phyloP scores from a whole-genome alignment of 2,113 vertebrate genomes.

The Azemiops feae region DNA sequence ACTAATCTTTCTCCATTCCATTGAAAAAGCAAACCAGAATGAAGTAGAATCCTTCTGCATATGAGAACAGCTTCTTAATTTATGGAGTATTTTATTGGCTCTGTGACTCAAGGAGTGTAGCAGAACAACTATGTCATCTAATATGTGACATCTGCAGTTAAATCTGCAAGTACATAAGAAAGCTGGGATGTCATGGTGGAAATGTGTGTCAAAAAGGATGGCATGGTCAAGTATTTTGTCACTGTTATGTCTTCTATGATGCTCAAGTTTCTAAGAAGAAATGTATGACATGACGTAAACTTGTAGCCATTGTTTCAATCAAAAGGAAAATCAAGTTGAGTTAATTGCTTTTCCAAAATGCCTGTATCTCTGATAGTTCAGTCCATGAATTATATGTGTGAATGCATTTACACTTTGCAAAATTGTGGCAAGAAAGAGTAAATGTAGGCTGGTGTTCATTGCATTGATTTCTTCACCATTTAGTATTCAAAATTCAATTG shows the following conservation, averaged over 20 bases:
- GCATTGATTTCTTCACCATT: neutral
- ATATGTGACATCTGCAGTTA: neutral
- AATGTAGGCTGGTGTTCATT: neutral
- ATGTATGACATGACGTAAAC: neutral
- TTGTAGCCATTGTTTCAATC: neutral
- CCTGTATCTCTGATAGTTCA: conserved; percentile 13
- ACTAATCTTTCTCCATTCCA: neutral
- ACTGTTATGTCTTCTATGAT: neutral
- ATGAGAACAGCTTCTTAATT: neutral
- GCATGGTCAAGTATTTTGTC: neutral
- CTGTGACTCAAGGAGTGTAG: neutral
- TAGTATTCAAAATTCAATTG: conserved; percentile 27
- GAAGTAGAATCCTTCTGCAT: neutral
- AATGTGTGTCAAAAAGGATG: neutral
- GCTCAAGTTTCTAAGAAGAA: neutral
- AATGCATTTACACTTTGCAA: conserved; percentile 36
- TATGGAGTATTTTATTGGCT: neutral
- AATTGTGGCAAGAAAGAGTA: neutral
- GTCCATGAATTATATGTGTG: neutral
- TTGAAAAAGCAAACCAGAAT: neutral
- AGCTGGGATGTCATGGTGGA: neutral
- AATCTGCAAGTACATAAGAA: neutral
- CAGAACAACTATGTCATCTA: neutral
- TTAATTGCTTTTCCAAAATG: conserved; percentile 32
- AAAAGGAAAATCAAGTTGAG: neutral